A percentile compares a stretch with the other conserved stretches of the same genome.
phyloP scores from a whole-genome alignment of 2,113 vertebrate species.

The Anguilla japonica region DNA sequence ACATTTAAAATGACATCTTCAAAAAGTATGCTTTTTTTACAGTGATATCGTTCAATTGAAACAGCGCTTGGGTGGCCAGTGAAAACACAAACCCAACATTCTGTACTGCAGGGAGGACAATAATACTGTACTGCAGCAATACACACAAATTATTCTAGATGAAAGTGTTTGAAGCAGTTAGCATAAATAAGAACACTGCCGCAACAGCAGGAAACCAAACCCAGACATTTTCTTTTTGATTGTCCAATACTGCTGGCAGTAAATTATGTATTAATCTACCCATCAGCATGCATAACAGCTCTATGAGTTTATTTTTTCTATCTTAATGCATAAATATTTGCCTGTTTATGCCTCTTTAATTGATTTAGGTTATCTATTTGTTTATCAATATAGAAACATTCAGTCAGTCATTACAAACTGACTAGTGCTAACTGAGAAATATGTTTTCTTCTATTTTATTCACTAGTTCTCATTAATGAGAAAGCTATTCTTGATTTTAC shows the following conservation, averaged over 20 bases:
- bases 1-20: neutral
- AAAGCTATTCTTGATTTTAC: neutral
- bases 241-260: neutral
- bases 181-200: conserved; percentile 32
- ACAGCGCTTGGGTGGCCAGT: conserved; percentile 43
- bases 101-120: conserved; percentile 4
- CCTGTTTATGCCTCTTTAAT: neutral
- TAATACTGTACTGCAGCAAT: conserved; percentile 25
- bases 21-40: neutral
- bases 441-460: neutral
- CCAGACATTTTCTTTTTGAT: neutral
- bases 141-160: conserved; percentile 27
- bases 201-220: conserved; percentile 22
- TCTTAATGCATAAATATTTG: neutral
- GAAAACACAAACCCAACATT: conserved; percentile 31
- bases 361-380: neutral
- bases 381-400: neutral
- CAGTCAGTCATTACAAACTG: no score
- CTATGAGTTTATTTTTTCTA: neutral
- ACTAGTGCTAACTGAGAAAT: no score
- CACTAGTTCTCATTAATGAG: neutral
- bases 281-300: neutral
- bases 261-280: neutral
- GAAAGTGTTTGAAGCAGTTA: conserved; percentile 32
- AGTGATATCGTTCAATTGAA: neutral